phyloP scores from a whole-genome alignment of 2,113 vertebrate genomes.

The Phalacrocorax carbo region DNA sequence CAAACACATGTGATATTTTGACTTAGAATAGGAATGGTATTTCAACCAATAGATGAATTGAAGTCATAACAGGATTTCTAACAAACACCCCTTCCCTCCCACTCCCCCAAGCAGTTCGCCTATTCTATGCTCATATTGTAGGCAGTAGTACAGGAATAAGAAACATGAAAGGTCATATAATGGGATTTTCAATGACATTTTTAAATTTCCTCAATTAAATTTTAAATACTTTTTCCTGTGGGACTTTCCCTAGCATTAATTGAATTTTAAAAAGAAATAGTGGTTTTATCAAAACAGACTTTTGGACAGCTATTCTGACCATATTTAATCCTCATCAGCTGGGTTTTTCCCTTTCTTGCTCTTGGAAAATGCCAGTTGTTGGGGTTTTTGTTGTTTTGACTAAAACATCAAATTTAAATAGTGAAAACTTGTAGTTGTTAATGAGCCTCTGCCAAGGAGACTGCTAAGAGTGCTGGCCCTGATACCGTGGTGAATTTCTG shows the following conservation, averaged over 20 bases:
- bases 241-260: neutral
- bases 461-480: neutral
- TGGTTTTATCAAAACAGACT: neutral
- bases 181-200: neutral
- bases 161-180: neutral
- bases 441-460: neutral
- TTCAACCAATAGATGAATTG: neutral
- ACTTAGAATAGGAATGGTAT: neutral
- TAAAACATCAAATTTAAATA: neutral
- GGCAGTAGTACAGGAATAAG: neutral
- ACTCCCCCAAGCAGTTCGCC: neutral
- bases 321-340: neutral
- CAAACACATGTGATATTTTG: neutral
- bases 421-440: neutral
- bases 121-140: neutral
- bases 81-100: neutral
- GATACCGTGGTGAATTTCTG: neutral
- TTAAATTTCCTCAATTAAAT: neutral
- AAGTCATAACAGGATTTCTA: neutral
- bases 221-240: neutral
- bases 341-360: neutral
- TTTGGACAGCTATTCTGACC: neutral
- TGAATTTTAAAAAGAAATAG: conserved; percentile 17
- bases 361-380: neutral
- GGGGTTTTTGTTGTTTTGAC: neutral